These are phyloP conservation scores for Rhagoletis pomonella DNA, from an alignment of 1,140 invertebrate species.

Conservation along the genomic window DNA sequence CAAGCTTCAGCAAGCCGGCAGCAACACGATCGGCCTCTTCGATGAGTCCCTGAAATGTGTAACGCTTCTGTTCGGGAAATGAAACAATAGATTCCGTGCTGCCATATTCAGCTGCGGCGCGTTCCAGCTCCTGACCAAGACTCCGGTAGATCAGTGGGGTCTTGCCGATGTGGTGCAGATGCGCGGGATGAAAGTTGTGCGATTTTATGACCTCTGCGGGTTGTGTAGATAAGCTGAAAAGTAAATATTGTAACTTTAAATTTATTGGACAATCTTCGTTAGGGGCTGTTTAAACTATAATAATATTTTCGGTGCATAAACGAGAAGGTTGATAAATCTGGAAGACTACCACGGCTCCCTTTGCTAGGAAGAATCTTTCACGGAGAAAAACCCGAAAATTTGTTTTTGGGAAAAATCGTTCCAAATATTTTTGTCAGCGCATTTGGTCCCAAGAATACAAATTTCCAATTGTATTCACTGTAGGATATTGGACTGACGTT, in stretches of 20 bases:
- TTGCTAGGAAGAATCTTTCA: too few relatives aligned
- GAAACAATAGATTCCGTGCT: constrained; percentile 79
- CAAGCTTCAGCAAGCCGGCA: constrained; percentile 85
- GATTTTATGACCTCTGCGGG: not conserved
- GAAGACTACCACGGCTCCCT: too few relatives aligned
- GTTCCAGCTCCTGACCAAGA: constrained; percentile 79
- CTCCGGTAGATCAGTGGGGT: constrained; percentile 78
- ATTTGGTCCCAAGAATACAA: too few relatives aligned
- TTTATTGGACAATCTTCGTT: too few relatives aligned
- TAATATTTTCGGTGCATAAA: too few relatives aligned
- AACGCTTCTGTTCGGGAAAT: constrained; percentile 77
- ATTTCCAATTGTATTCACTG: too few relatives aligned
- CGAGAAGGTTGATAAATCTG: too few relatives aligned
- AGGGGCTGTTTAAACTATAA: too few relatives aligned
- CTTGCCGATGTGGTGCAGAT: constrained; percentile 75
- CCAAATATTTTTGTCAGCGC: too few relatives aligned
- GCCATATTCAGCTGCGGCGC: constrained; percentile 77
- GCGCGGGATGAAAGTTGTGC: not conserved
- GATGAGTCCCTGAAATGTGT: constrained; percentile 80
- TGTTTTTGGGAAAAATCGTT: too few relatives aligned
- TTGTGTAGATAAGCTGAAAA: not conserved
- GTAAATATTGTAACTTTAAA: not conserved
- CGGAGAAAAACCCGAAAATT: too few relatives aligned
- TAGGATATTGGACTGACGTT: too few relatives aligned
- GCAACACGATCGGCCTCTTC: constrained; percentile 85